Base-by-base conservation (phyloP, 2,888 invertebrate genomes). In the Dasysyrphus albostriatus region DNA sequence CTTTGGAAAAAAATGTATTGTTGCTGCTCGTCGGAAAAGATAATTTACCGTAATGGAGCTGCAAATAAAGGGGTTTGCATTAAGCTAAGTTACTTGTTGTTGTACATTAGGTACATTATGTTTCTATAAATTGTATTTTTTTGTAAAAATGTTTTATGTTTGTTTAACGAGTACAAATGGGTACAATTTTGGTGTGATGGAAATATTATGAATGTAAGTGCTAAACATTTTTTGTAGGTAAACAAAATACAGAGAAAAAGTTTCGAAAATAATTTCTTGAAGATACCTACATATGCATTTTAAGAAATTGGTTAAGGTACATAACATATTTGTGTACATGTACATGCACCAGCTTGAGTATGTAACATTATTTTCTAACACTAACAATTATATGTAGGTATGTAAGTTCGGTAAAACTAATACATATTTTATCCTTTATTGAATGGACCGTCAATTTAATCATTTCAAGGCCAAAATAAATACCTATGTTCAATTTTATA, bases 11-110 rank as follows among this genome's bases (percentile, higher is more conserved):
- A 51, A 24, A 73, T 56, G 75, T 67, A 79, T 83, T 87, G 82
- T 87, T 87, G 63, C 49, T 83, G 78, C 44, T 78, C 77, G 75
- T 49, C 76, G 70, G 63, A 78, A 82, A 82, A 75, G 87, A 83
- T 75, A 87, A 87, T 87, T 87, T 79, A 83, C 75, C 72, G 65
- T 83, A 87, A 84, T 80, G 80, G 80, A 80, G 70, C 63, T 75
- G 75, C 44, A 75, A 84, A 84, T 78, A 72, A 84, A 72, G 61
- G 56, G 65, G 69, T 65, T 76, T 75, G 63, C 42, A 74, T 83
- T 70, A 39, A 69, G 63, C 75, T 75, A 47, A 49, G 70, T 75
- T 75, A 78, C 70, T 63, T 63, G 70, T 47, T 75, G 39, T 74
- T 72, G 56, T 24, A 58, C 69, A 54, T 51, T 54, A 70, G 78